Evolutionary conservation across 2,888 invertebrate genomes (phyloP).

Genomic region (Tetramorium bicarinatum): DNA sequence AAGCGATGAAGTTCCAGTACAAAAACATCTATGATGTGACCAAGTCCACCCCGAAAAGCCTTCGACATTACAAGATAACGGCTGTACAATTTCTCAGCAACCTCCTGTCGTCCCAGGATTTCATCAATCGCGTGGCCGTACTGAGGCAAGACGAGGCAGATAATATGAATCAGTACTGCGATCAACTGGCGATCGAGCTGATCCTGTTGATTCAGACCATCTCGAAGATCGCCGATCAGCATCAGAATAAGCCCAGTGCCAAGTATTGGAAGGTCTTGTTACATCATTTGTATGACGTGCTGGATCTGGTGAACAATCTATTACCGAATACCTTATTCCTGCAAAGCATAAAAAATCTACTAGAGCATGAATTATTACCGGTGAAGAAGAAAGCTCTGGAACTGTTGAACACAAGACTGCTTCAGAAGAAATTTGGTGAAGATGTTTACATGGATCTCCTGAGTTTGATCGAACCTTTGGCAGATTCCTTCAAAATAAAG

Average conservation of each 20-base stretch:
- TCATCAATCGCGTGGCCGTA: conserved; percentile 90
- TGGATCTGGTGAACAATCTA: conserved; percentile 91
- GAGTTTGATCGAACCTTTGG: conserved; percentile 89
- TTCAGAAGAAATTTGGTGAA: conserved; percentile 89
- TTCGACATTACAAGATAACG: conserved; percentile 94
- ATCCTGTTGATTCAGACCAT: conserved; percentile 90
- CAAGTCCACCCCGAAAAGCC: conserved; percentile 90
- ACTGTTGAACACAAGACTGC: conserved; percentile 93
- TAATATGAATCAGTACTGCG: conserved; percentile 89
- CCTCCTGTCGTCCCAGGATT: conserved; percentile 90
- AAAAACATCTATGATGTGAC: conserved; percentile 89
- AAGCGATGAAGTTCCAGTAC: conserved; percentile 71
- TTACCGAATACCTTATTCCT: conserved; percentile 94
- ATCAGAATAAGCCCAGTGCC: conserved; percentile 87
- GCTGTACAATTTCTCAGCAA: conserved; percentile 91
- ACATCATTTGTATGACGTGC: conserved; percentile 91
- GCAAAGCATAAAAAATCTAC: conserved; percentile 91
- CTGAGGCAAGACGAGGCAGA: conserved; percentile 87
- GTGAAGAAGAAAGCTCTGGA: conserved; percentile 95
- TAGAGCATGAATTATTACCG: conserved; percentile 90
- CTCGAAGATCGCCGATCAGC: conserved; percentile 89
- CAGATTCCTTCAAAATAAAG: conserved; percentile 88
- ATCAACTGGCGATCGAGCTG: conserved; percentile 90
- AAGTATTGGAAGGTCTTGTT: conserved; percentile 95
- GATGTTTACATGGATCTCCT: conserved; percentile 87